These are phyloP conservation scores for Oryzias dopingdopingensis DNA, from an alignment of 2,797 vertebrate genomes.

Conservation along the genomic window DNA sequence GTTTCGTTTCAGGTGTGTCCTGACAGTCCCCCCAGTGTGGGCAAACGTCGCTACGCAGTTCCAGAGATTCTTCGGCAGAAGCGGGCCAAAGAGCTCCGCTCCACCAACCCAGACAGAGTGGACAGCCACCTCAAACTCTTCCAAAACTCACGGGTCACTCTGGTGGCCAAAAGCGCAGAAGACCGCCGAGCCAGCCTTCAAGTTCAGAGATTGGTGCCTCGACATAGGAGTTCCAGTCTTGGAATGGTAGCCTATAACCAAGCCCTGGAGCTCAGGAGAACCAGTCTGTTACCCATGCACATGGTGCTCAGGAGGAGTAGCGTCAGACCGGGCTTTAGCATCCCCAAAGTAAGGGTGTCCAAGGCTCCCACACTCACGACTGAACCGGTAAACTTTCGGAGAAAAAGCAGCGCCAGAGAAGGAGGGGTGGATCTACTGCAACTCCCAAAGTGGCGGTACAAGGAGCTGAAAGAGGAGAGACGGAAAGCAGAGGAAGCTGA, in stretches of 20 bases:
- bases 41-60: slow-evolving; percentile 84
- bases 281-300: slow-evolving; percentile 85
- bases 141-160: slow-evolving; percentile 76
- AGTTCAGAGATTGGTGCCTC: slow-evolving; percentile 37
- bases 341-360: slow-evolving; percentile 88
- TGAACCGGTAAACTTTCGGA: slow-evolving; percentile 77
- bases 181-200: slow-evolving; percentile 81
- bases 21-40: slow-evolving; percentile 83
- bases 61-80: slow-evolving; percentile 86
- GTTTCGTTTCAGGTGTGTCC: slow-evolving; percentile 80
- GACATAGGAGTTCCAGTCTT: slow-evolving; percentile 48
- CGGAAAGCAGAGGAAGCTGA: slow-evolving; percentile 88
- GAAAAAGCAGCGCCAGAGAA: slow-evolving; percentile 79
- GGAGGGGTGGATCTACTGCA: slow-evolving; percentile 82
- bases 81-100: slow-evolving; percentile 66
- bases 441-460: slow-evolving; percentile 96
- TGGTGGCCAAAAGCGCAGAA: slow-evolving; percentile 70
- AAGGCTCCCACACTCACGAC: slow-evolving; percentile 87
- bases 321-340: slow-evolving; percentile 83
- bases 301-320: slow-evolving; percentile 85
- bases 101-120: slow-evolving; percentile 60
- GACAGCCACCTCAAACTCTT: slow-evolving; percentile 76
- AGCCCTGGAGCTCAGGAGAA: slow-evolving; percentile 71
- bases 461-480: slow-evolving; percentile 91
- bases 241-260: slow-evolving; percentile 11